These are phyloP conservation scores for Tyria jacobaeae DNA, from an alignment of 2,888 invertebrate species.

Conservation along the genomic window DNA sequence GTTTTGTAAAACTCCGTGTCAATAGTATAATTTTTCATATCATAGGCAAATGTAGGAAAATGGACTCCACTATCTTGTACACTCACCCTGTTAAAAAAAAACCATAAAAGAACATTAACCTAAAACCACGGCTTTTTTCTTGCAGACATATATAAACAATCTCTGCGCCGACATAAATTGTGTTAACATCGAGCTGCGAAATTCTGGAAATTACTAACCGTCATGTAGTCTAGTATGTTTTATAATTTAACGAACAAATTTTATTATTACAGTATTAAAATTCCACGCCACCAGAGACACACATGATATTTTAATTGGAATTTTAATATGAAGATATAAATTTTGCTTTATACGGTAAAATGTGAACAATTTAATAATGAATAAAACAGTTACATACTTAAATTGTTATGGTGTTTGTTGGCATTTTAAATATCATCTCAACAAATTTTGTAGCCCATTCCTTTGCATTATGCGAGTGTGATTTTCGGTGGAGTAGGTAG, in stretches of 20 bases:
- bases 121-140: too few species aligned
- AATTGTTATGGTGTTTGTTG: neutral
- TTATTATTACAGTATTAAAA: constrained; percentile 32
- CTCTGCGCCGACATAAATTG: neutral
- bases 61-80: too few species aligned
- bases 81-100: too few species aligned
- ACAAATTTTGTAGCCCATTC: neutral
- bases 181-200: neutral
- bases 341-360: neutral
- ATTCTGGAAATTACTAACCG: neutral
- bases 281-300: neutral
- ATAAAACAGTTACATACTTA: neutral
- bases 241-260: constrained; percentile 26
- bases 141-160: neutral
- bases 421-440: neutral
- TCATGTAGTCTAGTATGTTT: neutral
- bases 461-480: too few species aligned
- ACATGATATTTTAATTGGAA: constrained; percentile 5
- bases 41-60: too few species aligned
- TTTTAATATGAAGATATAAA: constrained; percentile 1
- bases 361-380: too few species aligned
- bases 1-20: too few species aligned
- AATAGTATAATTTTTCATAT: too few species aligned
- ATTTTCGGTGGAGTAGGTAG: too few species aligned
- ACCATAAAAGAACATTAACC: too few species aligned